Evolutionary conservation across 2,797 vertebrate genomes (phyloP), one percentile per base, ranked within the genome.

Genomic region (Onychomys leucogaster): DNA sequence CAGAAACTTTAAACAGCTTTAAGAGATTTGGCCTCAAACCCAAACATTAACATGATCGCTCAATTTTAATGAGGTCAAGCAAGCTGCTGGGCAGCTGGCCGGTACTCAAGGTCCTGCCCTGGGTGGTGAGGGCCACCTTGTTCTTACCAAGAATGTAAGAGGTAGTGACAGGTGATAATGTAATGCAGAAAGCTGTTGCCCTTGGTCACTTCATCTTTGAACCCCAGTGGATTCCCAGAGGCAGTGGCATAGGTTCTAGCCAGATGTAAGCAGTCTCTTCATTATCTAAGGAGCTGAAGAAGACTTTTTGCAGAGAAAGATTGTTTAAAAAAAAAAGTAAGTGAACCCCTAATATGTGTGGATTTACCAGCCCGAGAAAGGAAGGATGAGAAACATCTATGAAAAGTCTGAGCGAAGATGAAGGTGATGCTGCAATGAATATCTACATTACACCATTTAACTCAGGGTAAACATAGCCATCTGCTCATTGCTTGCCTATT

Each of bases 11-110:
- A 94, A 95, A 94, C 73, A 94, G 91, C 92, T 97, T 94, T 65
- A 69, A 94, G 96, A 97, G 55, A 52, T 95, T 92, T 97, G 97
- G 96, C 90, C 82, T 97, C 95, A 90, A 92, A 95, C 95, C 88
- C 91, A 90, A 89, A 78, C 92, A 76, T 97, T 87, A 84, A 85
- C 86, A 95, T 2, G 23, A 89, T 92, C 80, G 32, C 69, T 96
- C 75, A 82, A 69, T 97, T 93, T 96, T 98, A 96, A 97, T 97
- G 90, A 95, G 94, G 92, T 92, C 95, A 95, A 82, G 75, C 80
- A 92, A 95, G 97, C 98, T 98, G 97, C 90, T 73, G 98, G 98
- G 98, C 98, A 98, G 98, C 98, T 98, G 96, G 98, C 98, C 1
- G 27, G 69, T 12, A 9, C 92, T 93, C 97, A 95, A 97, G 95